phyloP scores from a whole-genome alignment of 2,888 invertebrate genomes.

The Auanema sp. region DNA sequence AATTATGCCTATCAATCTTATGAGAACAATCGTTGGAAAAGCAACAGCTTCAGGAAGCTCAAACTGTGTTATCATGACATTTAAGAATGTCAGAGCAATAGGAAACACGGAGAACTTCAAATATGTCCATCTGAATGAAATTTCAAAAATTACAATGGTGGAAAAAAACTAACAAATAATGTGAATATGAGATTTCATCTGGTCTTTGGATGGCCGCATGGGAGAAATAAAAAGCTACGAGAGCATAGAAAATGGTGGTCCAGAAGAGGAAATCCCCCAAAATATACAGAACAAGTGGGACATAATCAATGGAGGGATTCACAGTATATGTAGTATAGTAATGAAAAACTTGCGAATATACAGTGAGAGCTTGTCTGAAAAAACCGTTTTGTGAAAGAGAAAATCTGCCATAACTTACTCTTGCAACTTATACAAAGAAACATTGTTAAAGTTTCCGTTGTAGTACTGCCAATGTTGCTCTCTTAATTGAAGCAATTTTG shows the following conservation, averaged over 20 bases:
- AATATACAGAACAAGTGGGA: constrained; percentile 22
- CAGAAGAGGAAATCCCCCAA: constrained; percentile 34
- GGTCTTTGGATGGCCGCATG: constrained; percentile 35
- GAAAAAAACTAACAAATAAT: constrained; percentile 22
- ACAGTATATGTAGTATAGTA: constrained; percentile 35
- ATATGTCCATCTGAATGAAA: constrained; percentile 13
- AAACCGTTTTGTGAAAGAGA: background rate
- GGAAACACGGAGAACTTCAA: constrained; percentile 25
- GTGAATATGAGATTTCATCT: constrained; percentile 33
- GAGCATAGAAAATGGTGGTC: constrained; percentile 29
- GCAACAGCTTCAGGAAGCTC: constrained; percentile 11
- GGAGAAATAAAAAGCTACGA: constrained; percentile 31
- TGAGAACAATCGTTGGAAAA: background rate
- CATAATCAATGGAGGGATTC: background rate
- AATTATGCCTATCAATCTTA: background rate
- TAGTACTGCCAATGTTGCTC: too few species aligned
- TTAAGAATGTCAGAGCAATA: constrained; percentile 25
- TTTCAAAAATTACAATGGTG: background rate
- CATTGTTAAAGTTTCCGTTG: too few species aligned
- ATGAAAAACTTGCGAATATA: constrained; percentile 28
- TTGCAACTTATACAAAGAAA: too few species aligned
- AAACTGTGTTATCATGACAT: constrained; percentile 26
- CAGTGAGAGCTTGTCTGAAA: constrained; percentile 28
- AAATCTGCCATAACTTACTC: constrained; percentile 9
- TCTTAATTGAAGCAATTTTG: background rate